phyloP scores from a whole-genome alignment of 2,113 vertebrate genomes.

The Rhinopomastus cyanomelas region DNA sequence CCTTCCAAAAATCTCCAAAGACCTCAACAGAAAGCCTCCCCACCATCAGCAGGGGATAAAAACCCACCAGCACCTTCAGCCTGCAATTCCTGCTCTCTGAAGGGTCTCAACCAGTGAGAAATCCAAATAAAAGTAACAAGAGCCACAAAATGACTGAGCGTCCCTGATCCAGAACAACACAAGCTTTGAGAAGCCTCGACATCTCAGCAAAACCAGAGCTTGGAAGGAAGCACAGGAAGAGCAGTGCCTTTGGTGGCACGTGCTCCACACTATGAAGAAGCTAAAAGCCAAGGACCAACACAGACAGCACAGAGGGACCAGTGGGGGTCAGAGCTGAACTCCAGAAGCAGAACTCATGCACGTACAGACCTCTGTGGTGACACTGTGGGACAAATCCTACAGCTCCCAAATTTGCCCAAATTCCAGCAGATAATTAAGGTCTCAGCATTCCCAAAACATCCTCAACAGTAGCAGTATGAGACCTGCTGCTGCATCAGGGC shows the following conservation, averaged over 20 bases:
- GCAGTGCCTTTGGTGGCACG: background rate
- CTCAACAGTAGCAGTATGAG: background rate
- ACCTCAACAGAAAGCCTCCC: background rate
- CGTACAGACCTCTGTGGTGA: background rate
- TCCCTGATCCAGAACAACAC: background rate
- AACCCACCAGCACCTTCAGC: background rate
- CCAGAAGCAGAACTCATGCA: accelerated
- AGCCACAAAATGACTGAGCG: background rate
- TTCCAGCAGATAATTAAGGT: background rate
- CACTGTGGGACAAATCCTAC: background rate
- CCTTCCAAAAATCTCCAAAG: background rate
- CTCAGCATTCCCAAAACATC: background rate
- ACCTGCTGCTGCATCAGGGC: background rate
- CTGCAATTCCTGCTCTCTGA: background rate
- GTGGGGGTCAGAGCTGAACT: accelerated
- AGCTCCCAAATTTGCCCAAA: background rate
- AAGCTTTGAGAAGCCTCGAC: background rate
- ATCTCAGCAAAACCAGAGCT: background rate
- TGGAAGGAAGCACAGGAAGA: background rate
- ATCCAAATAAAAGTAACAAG: background rate
- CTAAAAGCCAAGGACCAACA: background rate
- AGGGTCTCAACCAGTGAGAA: background rate
- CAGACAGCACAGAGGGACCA: accelerated
- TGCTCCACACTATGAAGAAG: background rate
- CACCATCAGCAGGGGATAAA: background rate